Base-by-base conservation (phyloP, 2,113 vertebrate genomes). In the Indri indri region DNA sequence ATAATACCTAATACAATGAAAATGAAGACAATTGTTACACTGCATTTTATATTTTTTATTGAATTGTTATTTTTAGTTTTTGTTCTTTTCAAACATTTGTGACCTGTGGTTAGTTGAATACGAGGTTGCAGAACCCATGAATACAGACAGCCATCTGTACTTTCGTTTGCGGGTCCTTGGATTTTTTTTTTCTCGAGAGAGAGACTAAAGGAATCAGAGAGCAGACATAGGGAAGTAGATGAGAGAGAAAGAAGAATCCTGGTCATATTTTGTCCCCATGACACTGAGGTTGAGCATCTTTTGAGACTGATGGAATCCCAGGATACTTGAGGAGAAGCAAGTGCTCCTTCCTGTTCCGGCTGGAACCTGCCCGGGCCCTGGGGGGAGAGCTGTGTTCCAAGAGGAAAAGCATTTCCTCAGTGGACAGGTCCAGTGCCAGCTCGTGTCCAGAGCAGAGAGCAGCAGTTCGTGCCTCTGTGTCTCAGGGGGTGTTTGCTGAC, bases 381-480 rank as follows among this genome's bases (percentile, higher is more conserved):
- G 59, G 1, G 2, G 20, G 22, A 6, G 54, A 66, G 47, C 8
- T 40, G 40, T 3, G 1, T 74, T 89, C 73, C 18, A 65, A 34
- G 74, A 80, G 50, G 61, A 61, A 76, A 37, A 70, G 87, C 34
- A 71, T 65, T 90, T 73, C 52, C 23, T 16, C 0, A 2, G 34
- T 9, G 37, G 23, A 0, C 0, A 5, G 25, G n/a, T 22, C 34
- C 23, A 25, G 0, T 37, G 25, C 34, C 18, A 52, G 32, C 6
- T 65, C 45, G 6, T 11, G 70, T 0, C 5, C 16, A 68, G 16
- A 61, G 32, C 6, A n/a, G 68, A 65, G 37, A 71, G 27, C 20
- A 0, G 10, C 1, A 3, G 34, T 50, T 50, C 10, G 2, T 0
- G 45, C 32, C 7, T 3, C 25, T 45, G 18, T 5, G 1, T 25